Evolutionary conservation across 2,888 invertebrate species (phyloP).

Genomic region (Vesta saturnalis): DNA sequence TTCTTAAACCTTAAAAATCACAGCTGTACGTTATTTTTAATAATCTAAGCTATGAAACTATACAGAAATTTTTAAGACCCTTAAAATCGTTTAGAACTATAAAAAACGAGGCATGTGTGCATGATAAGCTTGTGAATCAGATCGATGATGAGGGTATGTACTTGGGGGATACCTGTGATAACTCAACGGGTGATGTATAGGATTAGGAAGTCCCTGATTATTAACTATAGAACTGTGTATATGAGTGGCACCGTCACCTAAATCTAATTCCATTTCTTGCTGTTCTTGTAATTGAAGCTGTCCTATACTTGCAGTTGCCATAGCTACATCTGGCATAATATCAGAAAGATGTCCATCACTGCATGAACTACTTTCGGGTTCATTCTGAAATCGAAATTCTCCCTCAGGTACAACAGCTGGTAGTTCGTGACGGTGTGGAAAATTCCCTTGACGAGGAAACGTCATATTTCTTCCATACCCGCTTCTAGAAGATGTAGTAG

Average conservation of each 20-base stretch:
- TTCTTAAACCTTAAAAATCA: slow-evolving; percentile 43
- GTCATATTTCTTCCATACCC: slow-evolving; percentile 70
- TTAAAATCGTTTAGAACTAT: slow-evolving; percentile 47
- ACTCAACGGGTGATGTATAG: slow-evolving; percentile 52
- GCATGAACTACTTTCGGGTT: slow-evolving; percentile 68
- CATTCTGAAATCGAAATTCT: slow-evolving; percentile 61
- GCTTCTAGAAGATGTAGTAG: slow-evolving; percentile 51
- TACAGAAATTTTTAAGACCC: slow-evolving; percentile 28
- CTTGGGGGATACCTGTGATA: slow-evolving; percentile 56
- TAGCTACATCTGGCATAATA: slow-evolving; percentile 92
- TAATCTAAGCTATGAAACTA: slow-evolving; percentile 41
- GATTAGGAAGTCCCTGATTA: slow-evolving; percentile 50
- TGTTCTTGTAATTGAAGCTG: slow-evolving; percentile 72
- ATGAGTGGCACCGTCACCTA: slow-evolving; percentile 86
- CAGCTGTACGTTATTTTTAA: slow-evolving; percentile 46
- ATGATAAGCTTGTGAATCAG: slow-evolving; percentile 49
- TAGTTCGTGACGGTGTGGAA: slow-evolving; percentile 67
- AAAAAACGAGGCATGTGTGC: slow-evolving; percentile 51
- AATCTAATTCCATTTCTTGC: slow-evolving; percentile 79
- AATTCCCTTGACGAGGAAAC: slow-evolving; percentile 65
- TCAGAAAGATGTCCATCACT: slow-evolving; percentile 79
- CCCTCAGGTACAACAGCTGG: slow-evolving; percentile 74
- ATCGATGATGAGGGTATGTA: slow-evolving; percentile 52
- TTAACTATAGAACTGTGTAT: slow-evolving; percentile 58
- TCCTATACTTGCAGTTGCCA: slow-evolving; percentile 82